These are phyloP conservation scores for Zonitis immaculata DNA, from an alignment of 2,888 invertebrate species.

Conservation along the genomic window DNA sequence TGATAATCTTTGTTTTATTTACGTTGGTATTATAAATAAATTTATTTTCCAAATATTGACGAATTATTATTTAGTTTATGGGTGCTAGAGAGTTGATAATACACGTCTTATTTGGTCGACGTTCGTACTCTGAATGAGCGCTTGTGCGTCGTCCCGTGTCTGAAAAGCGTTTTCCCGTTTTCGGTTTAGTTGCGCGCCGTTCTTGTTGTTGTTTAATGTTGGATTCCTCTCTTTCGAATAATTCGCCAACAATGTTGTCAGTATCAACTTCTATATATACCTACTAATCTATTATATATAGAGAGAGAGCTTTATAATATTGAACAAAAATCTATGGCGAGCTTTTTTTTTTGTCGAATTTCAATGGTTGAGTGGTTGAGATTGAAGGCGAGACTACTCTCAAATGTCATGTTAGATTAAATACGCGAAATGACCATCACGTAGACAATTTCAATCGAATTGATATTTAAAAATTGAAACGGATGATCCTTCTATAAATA, in stretches of 20 bases:
- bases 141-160: constrained; percentile 8
- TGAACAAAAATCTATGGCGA: too few relatives aligned
- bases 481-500: too few relatives aligned
- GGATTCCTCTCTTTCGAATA: background rate
- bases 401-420: too few relatives aligned
- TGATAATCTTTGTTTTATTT: too few relatives aligned
- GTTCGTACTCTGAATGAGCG: constrained; percentile 26
- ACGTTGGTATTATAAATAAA: background rate
- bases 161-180: background rate
- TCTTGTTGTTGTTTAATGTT: too few relatives aligned
- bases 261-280: constrained; percentile 10
- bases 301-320: constrained; percentile 10
- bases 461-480: too few relatives aligned
- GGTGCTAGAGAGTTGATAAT: background rate
- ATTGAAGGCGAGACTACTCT: too few relatives aligned
- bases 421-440: too few relatives aligned
- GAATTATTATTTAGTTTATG: background rate
- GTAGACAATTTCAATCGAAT: too few relatives aligned
- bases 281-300: too few relatives aligned
- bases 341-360: too few relatives aligned
- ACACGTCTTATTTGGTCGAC: constrained; percentile 15
- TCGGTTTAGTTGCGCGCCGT: background rate
- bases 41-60: background rate
- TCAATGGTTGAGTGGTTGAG: too few relatives aligned
- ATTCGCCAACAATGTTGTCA: constrained; percentile 5